A percentile compares a stretch with the other conserved stretches of the same genome.
phyloP scores from a whole-genome alignment of 2,113 vertebrate genomes.

The Saccopteryx leptura region DNA sequence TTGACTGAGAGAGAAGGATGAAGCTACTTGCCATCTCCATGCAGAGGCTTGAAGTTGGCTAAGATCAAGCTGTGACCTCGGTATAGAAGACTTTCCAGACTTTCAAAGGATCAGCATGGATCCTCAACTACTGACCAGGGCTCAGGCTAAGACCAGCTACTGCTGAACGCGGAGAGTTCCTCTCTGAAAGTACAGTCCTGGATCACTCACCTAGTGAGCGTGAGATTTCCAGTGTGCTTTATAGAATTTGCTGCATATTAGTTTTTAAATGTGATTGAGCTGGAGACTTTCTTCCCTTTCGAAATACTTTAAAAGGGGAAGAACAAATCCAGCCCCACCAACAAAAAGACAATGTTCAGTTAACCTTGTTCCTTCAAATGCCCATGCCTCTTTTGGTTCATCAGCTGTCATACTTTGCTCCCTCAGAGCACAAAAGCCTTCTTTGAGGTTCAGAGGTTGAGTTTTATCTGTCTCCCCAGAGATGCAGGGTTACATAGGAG shows the following conservation, averaged over 20 bases:
- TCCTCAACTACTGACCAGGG: conserved; percentile 24
- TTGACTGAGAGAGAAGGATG: neutral
- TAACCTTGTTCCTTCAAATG: conserved; percentile 79
- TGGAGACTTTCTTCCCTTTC: conserved; percentile 62
- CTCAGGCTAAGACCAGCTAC: neutral
- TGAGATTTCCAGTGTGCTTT: conserved; percentile 49
- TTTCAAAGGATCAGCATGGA: conserved; percentile 54
- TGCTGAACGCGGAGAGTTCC: neutral
- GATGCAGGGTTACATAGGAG: conserved; percentile 58
- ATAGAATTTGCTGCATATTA: conserved; percentile 66
- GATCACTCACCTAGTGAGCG: neutral
- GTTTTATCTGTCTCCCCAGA: conserved; percentile 83
- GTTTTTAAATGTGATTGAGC: conserved; percentile 62
- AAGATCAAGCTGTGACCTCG: neutral
- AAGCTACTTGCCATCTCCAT: neutral
- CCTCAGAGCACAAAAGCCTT: conserved; percentile 71
- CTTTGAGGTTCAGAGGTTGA: conserved; percentile 85
- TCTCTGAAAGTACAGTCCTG: conserved; percentile 17
- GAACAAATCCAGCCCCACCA: conserved; percentile 75
- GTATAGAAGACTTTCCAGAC: neutral
- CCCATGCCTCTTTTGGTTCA: conserved; percentile 74
- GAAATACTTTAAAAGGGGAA: conserved; percentile 74
- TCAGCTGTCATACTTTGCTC: conserved; percentile 52
- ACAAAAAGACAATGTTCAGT: conserved; percentile 77
- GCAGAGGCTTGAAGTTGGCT: neutral